Evolutionary conservation across 2,113 vertebrate genomes (phyloP).

Genomic region (Zapornia atra): DNA sequence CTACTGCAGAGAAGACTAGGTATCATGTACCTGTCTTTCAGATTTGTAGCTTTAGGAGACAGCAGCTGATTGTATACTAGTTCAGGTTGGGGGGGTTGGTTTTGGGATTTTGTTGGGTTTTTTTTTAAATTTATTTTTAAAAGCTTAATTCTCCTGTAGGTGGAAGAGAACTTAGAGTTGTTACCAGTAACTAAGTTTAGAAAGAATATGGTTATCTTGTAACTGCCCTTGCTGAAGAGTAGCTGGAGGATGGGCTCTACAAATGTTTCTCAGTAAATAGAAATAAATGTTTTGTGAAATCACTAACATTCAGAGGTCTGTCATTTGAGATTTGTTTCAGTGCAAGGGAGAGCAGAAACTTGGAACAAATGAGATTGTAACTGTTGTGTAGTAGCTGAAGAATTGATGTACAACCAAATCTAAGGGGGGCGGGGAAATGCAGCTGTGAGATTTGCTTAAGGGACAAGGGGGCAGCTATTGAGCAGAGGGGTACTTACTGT

Average conservation of each 20-base stretch:
- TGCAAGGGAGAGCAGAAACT: background rate
- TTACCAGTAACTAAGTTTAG: background rate
- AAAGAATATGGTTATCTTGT: background rate
- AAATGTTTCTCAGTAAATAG: background rate
- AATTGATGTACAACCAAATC: background rate
- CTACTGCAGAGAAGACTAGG: background rate
- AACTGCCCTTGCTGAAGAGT: background rate
- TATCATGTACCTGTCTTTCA: background rate
- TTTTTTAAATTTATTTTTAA: background rate
- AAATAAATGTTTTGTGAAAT: background rate
- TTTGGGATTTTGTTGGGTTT: too few relatives aligned
- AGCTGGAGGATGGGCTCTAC: fast-evolving
- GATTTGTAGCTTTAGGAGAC: background rate
- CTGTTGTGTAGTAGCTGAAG: background rate
- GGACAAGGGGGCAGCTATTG: background rate
- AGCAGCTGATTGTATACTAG: background rate
- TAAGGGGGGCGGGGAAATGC: background rate
- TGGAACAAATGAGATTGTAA: background rate
- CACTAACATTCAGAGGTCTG: background rate
- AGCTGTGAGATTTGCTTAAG: fast-evolving
- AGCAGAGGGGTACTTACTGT: background rate
- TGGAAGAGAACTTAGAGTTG: background rate
- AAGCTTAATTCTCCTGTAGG: background rate
- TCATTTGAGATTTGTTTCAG: background rate
- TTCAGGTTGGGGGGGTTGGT: background rate